Base-by-base conservation (phyloP, 35 echinoderm and acorn worm species). In the Ophiothrix spiculata region DNA sequence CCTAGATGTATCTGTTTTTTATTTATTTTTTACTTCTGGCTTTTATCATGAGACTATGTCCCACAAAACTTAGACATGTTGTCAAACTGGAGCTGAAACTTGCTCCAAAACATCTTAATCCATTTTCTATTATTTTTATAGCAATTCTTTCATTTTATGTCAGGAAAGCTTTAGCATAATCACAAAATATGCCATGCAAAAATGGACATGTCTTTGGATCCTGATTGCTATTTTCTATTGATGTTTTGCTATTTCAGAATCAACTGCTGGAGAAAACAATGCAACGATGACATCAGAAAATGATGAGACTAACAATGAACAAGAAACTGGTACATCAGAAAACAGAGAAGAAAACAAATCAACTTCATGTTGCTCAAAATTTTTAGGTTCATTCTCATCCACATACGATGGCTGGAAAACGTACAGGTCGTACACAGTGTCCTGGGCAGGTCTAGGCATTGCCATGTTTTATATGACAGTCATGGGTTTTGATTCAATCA, bases 401-500 rank as follows among this genome's bases (percentile, higher is more conserved):
- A 89, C 87, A 31, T 94, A 87, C 32, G 75, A 93, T 16, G 96
- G 91, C 8, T 90, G 90, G 60, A 91, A 94, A 82, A 85, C 88
- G 1, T 99, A 94, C 79, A 83, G 76, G 16, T 91, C 89, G 25
- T 94, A 99, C 64, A 36, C 81, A 34, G 86, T 94, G 33, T 86
- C 29, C 14, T 91, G 86, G 88, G 89, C 92, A 0, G 96, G 91
- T 15, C 73, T 99, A 23, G 90, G 92, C 6, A 39, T 99, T 10
- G 92, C 96, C 1, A 88, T 93, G 46, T 92, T 94, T 39, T 99
- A 99, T 83, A 99, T 99, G 96, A 99, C 96, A 13, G 92, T 99
- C 32, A 83, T 99, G 81, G 91, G 92, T 4, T 99, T 94, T 80
- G 92, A 94, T 77, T 91, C 91, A 0, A 85, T 99, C 25, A 94